phyloP scores from a whole-genome alignment of 2,888 invertebrate genomes.

The Amiota communis region DNA sequence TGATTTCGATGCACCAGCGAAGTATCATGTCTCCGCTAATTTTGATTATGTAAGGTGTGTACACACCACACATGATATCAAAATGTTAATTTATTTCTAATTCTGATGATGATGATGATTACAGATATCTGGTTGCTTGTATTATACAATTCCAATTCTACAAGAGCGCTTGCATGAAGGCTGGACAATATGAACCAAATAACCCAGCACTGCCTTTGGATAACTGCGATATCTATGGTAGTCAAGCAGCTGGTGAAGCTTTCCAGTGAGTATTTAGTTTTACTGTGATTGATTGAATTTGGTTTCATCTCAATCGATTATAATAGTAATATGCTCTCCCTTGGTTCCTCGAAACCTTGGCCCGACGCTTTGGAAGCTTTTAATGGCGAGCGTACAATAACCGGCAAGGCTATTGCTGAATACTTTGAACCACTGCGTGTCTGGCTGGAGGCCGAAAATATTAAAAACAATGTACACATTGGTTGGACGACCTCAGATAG shows the following conservation, averaged over 20 bases:
- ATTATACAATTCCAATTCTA: conserved; percentile 88
- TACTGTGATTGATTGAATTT: not conserved
- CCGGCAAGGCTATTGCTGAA: conserved; percentile 83
- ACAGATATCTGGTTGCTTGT: conserved; percentile 83
- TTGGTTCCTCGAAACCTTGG: conserved; percentile 86
- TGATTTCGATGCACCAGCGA: conserved; percentile 85
- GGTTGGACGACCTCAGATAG: conserved; percentile 77
- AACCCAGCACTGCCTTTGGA: conserved; percentile 82
- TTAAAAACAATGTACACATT: conserved; percentile 78
- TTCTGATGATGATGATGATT: not conserved
- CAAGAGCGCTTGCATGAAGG: conserved; percentile 81
- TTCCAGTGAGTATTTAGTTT: conserved; percentile 74
- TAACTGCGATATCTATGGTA: conserved; percentile 89
- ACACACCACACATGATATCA: not conserved
- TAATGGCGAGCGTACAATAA: conserved; percentile 84
- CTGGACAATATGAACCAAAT: conserved; percentile 84
- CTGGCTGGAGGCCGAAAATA: conserved; percentile 84
- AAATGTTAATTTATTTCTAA: not conserved
- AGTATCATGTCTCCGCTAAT: conserved; percentile 83
- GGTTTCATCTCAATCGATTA: not conserved
- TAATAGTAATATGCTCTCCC: conserved; percentile 79
- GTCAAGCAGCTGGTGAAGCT: conserved; percentile 83
- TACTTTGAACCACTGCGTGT: conserved; percentile 86
- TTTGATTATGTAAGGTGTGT: conserved; percentile 80
- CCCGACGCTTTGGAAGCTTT: conserved; percentile 88